A percentile compares a stretch with the other conserved stretches of the same genome.
phyloP scores from a whole-genome alignment of 2,113 vertebrate species.

The Chrysochloris asiatica region DNA sequence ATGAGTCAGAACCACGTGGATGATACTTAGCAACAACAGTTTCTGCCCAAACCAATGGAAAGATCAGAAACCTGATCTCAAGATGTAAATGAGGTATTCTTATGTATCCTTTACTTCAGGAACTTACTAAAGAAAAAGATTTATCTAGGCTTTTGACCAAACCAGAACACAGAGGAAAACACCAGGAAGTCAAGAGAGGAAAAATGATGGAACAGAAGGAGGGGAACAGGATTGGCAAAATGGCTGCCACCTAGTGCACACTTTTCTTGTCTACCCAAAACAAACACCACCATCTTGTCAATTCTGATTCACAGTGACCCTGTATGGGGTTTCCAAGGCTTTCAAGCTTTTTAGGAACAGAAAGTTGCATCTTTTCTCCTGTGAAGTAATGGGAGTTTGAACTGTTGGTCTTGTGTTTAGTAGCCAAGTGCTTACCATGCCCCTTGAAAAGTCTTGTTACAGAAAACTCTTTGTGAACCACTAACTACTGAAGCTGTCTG shows the following conservation, averaged over 20 bases:
- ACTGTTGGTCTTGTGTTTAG: no score
- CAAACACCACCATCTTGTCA: no score
- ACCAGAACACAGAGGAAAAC: neutral
- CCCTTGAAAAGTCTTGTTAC: neutral
- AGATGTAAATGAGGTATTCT: neutral
- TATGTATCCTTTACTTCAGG: neutral
- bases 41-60: neutral
- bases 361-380: no score
- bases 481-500: neutral
- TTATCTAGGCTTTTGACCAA: neutral
- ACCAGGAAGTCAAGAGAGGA: neutral
- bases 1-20: no score
- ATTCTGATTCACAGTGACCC: no score
- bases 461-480: neutral
- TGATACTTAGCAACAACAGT: no score
- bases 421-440: no score
- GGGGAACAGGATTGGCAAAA: neutral
- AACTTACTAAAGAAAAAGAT: neutral
- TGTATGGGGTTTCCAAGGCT: no score
- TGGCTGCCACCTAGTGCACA: accelerated
- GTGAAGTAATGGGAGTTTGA: no score
- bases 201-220: neutral
- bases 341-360: no score
- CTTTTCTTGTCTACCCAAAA: neutral
- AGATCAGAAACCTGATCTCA: neutral